Percentiles rank a stretch among this genome's conserved stretches.
Evolutionary conservation across 2,888 invertebrate genomes (phyloP).

Genomic region (Panorpa germanica): DNA sequence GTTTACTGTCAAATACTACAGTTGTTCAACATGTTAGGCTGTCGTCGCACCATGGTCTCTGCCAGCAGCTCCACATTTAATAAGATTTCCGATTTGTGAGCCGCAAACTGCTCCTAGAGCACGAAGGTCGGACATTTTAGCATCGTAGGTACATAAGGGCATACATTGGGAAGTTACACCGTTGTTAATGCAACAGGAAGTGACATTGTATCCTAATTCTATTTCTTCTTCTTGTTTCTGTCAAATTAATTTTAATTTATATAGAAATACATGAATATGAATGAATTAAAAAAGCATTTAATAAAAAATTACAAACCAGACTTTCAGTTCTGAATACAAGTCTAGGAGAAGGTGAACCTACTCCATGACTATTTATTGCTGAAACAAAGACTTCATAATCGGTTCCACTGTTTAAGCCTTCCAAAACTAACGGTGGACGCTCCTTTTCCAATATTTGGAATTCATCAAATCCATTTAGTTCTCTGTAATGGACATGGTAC

Average conservation of each 20-base stretch:
- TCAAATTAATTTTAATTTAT: constrained; percentile 6
- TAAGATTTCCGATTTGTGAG: constrained; percentile 53
- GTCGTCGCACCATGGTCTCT: too few species aligned
- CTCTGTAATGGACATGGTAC: constrained; percentile 40
- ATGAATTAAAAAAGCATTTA: constrained; percentile 15
- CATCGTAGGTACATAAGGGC: constrained; percentile 65
- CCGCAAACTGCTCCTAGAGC: constrained; percentile 52
- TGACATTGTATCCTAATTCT: constrained; percentile 52
- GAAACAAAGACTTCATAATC: constrained; percentile 67
- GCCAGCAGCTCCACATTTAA: constrained; percentile 38
- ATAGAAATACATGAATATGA: background rate
- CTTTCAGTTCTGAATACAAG: constrained; percentile 59
- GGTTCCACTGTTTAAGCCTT: constrained; percentile 49
- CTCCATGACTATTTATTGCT: constrained; percentile 61
- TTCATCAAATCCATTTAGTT: constrained; percentile 32
- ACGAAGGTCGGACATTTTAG: constrained; percentile 62
- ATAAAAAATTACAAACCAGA: constrained; percentile 26
- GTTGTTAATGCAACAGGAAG: constrained; percentile 55
- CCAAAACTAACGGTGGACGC: constrained; percentile 54
- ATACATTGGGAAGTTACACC: constrained; percentile 43
- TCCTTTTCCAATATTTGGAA: constrained; percentile 35
- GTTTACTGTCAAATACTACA: background rate
- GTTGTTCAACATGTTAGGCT: background rate
- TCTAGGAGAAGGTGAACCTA: constrained; percentile 54
- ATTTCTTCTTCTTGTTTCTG: constrained; percentile 17